Conservation (phyloP, 2,113 vertebrate species). For the Nyctibius bracteatus region DNA sequence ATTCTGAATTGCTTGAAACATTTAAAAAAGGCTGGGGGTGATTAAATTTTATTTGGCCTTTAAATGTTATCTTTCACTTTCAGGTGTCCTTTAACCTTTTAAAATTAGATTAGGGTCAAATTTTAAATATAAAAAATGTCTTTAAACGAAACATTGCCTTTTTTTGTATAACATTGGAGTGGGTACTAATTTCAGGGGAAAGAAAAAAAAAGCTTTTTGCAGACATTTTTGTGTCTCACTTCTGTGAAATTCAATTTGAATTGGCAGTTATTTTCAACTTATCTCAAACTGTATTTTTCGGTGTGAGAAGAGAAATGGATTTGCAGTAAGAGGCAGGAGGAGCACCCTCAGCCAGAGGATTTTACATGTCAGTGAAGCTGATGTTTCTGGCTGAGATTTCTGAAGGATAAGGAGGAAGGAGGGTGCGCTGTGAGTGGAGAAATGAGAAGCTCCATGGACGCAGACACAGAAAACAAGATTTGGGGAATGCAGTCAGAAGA, state of each 20-base stretch:
- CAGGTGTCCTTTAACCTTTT: neutral
- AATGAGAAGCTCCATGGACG: neutral
- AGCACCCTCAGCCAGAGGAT: neutral
- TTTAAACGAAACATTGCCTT: neutral
- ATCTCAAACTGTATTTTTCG: neutral
- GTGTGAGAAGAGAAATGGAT: neutral
- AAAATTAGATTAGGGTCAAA: neutral
- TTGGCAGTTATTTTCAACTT: neutral
- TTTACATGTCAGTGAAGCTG: neutral
- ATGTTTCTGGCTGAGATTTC: neutral
- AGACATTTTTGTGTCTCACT: neutral
- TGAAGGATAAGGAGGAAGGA: neutral
- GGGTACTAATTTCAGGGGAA: neutral
- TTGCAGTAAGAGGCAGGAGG: neutral
- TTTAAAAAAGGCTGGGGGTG: neutral
- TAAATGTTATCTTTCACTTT: neutral
- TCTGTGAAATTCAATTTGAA: neutral
- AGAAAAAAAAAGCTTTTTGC: neutral
- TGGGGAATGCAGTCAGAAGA: neutral
- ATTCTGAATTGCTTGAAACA: neutral
- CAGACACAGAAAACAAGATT: neutral
- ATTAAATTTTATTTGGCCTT: neutral
- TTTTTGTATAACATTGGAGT: neutral
- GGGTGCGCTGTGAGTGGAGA: neutral
- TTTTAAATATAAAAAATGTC: neutral